Percentiles rank a stretch among this genome's conserved stretches.
Evolutionary conservation across 92 coral and sea anemone genomes (phyloP).

Genomic region (Anthopleura xanthogrammica): DNA sequence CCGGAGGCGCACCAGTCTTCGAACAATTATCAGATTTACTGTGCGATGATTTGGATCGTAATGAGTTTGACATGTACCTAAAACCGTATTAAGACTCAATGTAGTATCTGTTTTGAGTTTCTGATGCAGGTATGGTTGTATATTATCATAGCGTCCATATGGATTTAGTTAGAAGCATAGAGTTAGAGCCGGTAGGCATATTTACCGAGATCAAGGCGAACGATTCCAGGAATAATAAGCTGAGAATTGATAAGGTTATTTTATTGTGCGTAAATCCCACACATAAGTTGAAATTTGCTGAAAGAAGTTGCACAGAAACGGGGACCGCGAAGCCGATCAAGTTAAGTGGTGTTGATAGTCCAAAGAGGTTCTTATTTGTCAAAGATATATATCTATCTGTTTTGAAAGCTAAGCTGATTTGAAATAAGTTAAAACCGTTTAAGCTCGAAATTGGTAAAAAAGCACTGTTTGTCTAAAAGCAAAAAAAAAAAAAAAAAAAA

Average conservation of each 20-base stretch:
- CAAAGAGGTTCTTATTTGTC: constrained; percentile 26
- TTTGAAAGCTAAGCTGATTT: constrained; percentile 9
- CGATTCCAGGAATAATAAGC: constrained; percentile 5
- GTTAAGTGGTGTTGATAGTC: constrained; percentile 28
- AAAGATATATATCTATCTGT: constrained; percentile 12
- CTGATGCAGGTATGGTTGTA: neutral
- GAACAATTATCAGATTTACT: constrained; percentile 84
- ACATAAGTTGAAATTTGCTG: constrained; percentile 21
- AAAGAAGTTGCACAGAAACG: constrained; percentile 17
- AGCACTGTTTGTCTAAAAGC: neutral
- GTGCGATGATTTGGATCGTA: constrained; percentile 87
- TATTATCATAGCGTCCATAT: constrained; percentile 10
- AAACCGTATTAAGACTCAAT: constrained; percentile 38
- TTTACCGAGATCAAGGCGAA: constrained; percentile 3
- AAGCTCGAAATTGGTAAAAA: neutral
- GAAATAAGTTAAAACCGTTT: constrained; percentile 7
- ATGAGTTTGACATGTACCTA: constrained; percentile 93
- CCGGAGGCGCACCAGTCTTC: constrained; percentile 51
- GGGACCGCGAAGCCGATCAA: neutral
- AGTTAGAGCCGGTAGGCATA: neutral
- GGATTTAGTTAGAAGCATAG: constrained; percentile 7
- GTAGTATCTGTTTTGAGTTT: constrained; percentile 21
- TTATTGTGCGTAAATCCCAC: neutral
- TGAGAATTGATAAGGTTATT: constrained; percentile 22
- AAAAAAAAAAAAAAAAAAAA: neutral